Base-by-base conservation (phyloP, 2,888 invertebrate genomes). In the Lasioglossum vierecki region DNA sequence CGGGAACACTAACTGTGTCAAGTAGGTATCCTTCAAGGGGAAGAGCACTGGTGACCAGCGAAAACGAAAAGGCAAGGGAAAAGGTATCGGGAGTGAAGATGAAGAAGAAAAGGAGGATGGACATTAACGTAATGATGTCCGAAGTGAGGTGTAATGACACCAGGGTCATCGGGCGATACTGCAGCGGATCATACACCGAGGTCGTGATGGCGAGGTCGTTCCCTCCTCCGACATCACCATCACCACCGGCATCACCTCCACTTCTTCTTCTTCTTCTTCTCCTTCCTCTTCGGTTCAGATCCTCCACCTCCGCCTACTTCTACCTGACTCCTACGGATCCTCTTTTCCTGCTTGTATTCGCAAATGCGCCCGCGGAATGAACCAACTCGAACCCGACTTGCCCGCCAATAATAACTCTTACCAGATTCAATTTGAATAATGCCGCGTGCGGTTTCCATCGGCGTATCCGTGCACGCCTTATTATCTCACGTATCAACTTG, bases 341-440 rank as follows among this genome's bases (percentile, higher is more conserved):
- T 85, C 89, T 85, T 85, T 90, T 88, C 88, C 81, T 87, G 86
- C 84, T 88, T 82, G 85, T 88, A 88, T 91, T 92, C 90, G 89
- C 91, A 90, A 93, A 92, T 92, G 91, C 87, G 89, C 91, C 86
- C 90, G 89, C 91, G 91, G 91, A 93, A 93, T 93, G 90, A 91
- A 91, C 89, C 89, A 85, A 77, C 89, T 86, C 90, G 88, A 88
- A 75, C 26, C 91, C 90, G 89, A 90, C 87, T 92, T 91, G 90
- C 39, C 90, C 90, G 92, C 92, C 93, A 94, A 94, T 94, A 94
- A 94, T 94, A 94, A 94, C 94, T 94, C 94, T 94, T 94, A 93
- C 93, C 91, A 92, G 93, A 94, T 94, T 94, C 94, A 94, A 94
- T 94, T 94, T 94, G 94, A 94, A 94, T 94, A 94, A 94, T 94